These are phyloP conservation scores for Tyto alba DNA, from an alignment of 2,113 vertebrate genomes.

Conservation along the genomic window DNA sequence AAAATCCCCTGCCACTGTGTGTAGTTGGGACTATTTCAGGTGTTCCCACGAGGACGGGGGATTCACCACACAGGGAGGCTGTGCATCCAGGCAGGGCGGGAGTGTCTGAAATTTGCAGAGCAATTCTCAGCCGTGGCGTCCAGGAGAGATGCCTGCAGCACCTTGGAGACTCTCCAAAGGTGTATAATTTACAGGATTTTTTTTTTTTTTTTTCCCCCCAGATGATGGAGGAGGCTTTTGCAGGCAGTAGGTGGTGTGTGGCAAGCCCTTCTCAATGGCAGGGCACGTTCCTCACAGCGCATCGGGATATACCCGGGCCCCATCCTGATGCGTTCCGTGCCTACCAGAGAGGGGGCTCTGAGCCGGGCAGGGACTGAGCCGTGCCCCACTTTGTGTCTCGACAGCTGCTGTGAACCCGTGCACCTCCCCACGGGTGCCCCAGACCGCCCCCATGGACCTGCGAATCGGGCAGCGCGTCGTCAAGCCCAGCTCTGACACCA, in stretches of 20 bases:
- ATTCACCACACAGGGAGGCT: rapidly evolving
- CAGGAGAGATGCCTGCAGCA: neutral
- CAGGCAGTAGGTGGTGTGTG: neutral
- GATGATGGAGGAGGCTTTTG: neutral
- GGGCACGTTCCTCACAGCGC: rapidly evolving
- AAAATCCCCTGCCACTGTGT: neutral
- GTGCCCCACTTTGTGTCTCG: neutral
- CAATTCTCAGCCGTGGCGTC: rapidly evolving
- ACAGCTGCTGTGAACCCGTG: slow-evolving; percentile 59
- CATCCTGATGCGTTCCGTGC: neutral
- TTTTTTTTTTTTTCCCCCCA: too few relatives aligned
- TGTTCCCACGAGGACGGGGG: neutral
- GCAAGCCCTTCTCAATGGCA: neutral
- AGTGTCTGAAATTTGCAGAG: neutral
- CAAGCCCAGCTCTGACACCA: slow-evolving; percentile 70
- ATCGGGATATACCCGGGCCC: rapidly evolving
- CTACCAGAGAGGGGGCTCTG: too few relatives aligned
- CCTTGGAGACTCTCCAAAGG: neutral
- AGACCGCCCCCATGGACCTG: slow-evolving; percentile 85
- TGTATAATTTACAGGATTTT: rapidly evolving
- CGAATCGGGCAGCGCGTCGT: slow-evolving; percentile 81
- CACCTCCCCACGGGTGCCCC: slow-evolving; percentile 65
- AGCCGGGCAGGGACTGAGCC: neutral
- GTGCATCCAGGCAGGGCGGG: neutral
- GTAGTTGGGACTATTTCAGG: neutral